Percentiles rank a stretch among this genome's conserved stretches.
These are phyloP conservation scores for Tyrophagus putrescentiae DNA, from an alignment of 1,140 invertebrate genomes.

Conservation along the genomic window DNA sequence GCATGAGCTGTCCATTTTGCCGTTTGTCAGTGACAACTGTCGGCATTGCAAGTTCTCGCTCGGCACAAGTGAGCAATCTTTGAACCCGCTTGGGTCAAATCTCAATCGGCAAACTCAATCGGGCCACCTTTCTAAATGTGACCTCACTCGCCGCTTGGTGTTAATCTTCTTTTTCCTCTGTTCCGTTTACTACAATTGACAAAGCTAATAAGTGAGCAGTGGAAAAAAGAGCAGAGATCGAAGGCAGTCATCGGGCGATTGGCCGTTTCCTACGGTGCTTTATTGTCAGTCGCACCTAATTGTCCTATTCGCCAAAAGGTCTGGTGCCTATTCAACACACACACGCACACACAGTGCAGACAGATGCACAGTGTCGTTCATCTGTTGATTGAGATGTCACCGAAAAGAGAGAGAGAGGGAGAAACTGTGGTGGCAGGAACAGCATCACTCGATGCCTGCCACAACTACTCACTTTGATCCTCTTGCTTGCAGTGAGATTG, in stretches of 20 bases:
- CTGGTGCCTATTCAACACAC: neutral
- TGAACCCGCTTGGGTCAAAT: no score
- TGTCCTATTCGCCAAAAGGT: neutral
- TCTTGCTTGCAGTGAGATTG: constrained; percentile 9
- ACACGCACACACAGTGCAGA: no score
- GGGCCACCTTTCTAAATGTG: neutral
- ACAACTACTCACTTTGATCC: constrained; percentile 10
- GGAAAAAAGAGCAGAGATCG: neutral
- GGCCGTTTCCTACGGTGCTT: neutral
- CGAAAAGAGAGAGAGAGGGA: no score
- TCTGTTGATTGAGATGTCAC: constrained; percentile 14
- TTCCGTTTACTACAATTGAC: neutral
- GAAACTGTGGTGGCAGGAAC: no score
- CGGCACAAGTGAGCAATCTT: no score
- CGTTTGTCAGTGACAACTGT: no score
- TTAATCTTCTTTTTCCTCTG: constrained; percentile 7
- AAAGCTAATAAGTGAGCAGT: constrained; percentile 1
- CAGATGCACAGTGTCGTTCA: neutral
- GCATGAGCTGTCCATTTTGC: no score
- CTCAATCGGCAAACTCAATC: no score
- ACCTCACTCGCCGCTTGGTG: neutral
- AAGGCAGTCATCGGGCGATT: neutral
- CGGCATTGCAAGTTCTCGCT: no score
- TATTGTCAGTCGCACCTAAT: neutral
- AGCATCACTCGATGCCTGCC: no score